Evolutionary conservation across 2,797 vertebrate genomes (phyloP).

Genomic region (Labroides dimidiatus): DNA sequence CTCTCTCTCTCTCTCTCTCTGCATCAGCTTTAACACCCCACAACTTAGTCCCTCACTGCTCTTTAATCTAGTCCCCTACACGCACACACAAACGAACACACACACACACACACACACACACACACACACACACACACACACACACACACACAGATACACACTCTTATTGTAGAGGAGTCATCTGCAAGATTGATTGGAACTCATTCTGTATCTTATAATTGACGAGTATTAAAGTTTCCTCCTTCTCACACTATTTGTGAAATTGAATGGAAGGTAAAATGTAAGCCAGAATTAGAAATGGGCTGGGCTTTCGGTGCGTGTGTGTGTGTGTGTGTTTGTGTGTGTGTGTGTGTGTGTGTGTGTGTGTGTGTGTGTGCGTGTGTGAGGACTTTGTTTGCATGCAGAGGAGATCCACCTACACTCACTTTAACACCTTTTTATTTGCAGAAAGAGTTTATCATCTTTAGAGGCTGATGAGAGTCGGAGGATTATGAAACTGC

Average conservation of each 20-base stretch:
- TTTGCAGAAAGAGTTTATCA: constrained; percentile 51
- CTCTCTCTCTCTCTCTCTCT: constrained; percentile 3
- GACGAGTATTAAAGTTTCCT: constrained; percentile 64
- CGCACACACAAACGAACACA: constrained; percentile 13
- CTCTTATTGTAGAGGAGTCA: constrained; percentile 23
- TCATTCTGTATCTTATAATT: constrained; percentile 63
- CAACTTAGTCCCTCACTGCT: constrained; percentile 14
- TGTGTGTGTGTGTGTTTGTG: constrained; percentile 28
- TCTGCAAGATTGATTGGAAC: constrained; percentile 65
- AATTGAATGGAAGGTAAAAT: constrained; percentile 69
- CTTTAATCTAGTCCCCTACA: constrained; percentile 32
- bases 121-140: constrained; percentile 8
- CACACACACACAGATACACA: not conserved
- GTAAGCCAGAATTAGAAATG: constrained; percentile 58
- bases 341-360: constrained; percentile 31
- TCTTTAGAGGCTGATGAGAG: constrained; percentile 26
- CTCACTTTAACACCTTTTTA: constrained; percentile 48
- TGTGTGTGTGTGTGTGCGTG: constrained; percentile 15
- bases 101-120: constrained; percentile 12
- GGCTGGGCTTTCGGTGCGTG: constrained; percentile 39
- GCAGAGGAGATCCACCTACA: constrained; percentile 46
- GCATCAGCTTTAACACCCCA: constrained; percentile 9
- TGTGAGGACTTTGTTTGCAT: constrained; percentile 35
- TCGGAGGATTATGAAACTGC: constrained; percentile 31
- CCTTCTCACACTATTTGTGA: constrained; percentile 55